phyloP scores from a whole-genome alignment of 2,113 vertebrate genomes.

The Microcebus tavaratra region DNA sequence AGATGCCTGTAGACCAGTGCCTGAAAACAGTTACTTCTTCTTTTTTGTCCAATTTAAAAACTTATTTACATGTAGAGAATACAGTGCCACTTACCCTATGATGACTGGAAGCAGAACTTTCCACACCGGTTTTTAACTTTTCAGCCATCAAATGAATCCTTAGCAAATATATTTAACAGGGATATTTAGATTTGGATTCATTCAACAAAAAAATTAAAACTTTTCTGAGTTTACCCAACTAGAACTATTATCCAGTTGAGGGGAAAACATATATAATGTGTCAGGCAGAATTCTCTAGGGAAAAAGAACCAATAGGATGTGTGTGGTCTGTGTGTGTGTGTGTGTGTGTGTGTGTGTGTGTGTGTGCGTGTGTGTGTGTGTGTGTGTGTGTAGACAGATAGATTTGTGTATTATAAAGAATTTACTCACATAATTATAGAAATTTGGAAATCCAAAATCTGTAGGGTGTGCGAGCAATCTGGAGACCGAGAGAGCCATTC shows the following conservation, averaged over 20 bases:
- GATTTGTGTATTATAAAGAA: not conserved
- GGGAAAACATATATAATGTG: not conserved
- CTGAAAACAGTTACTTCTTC: not conserved
- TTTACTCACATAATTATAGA: not conserved
- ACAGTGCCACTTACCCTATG: not conserved
- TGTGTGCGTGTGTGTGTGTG: too few relatives aligned
- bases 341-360: not conserved
- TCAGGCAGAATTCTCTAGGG: not conserved
- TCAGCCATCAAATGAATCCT: not conserved
- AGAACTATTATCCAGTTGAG: not conserved
- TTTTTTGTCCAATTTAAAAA: not conserved
- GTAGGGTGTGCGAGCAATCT: not conserved
- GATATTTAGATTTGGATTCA: not conserved
- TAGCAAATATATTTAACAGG: not conserved
- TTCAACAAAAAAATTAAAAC: not conserved
- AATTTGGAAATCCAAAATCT: not conserved
- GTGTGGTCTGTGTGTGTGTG: not conserved
- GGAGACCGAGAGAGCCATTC: not conserved
- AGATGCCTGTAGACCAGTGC: not conserved
- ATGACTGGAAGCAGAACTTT: not conserved
- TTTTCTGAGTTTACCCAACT: not conserved
- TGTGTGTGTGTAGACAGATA: not conserved
- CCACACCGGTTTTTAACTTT: not conserved
- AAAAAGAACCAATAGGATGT: not conserved
- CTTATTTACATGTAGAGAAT: not conserved